Conservation (phyloP, 2,888 invertebrate species). For the Metellina segmentata region DNA sequence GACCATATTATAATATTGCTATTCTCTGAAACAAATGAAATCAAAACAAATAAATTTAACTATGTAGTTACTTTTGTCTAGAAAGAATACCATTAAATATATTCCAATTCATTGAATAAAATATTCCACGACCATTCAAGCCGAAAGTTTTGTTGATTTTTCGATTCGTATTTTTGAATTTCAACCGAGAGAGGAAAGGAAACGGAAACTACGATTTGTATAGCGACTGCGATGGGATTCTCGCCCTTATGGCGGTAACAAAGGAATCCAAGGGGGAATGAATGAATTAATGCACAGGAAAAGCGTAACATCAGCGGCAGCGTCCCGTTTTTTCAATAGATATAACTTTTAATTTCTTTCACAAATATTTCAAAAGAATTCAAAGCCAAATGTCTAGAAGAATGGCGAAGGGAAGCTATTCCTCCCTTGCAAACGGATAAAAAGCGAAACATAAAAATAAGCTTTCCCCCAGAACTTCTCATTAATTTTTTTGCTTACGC, state of each 20-base stretch:
- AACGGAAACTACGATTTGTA: neutral
- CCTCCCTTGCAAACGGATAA: conserved; percentile 5
- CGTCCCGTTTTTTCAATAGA: conserved; percentile 25
- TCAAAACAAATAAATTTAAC: too few relatives aligned
- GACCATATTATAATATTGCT: too few relatives aligned
- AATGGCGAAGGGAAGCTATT: conserved; percentile 24
- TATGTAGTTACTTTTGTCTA: too few relatives aligned
- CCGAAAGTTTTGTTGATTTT: too few relatives aligned
- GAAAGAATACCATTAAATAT: too few relatives aligned
- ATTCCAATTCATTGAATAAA: too few relatives aligned
- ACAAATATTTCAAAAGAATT: conserved; percentile 38
- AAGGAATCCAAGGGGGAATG: neutral
- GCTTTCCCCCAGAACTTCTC: conserved; percentile 46
- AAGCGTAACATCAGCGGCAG: neutral
- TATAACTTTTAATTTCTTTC: conserved; percentile 44
- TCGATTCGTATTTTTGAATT: neutral
- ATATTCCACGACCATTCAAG: too few relatives aligned
- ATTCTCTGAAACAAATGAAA: too few relatives aligned
- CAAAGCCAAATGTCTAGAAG: conserved; percentile 31
- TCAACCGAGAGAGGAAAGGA: neutral
- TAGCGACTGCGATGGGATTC: neutral
- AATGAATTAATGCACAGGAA: neutral
- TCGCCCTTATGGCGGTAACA: neutral
- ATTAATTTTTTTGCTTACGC: conserved; percentile 57
- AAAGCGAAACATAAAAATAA: conserved; percentile 12